Evolutionary conservation across 2,113 vertebrate genomes (phyloP), one percentile per base, ranked within the genome.

Genomic region (Prunella fulvescens): DNA sequence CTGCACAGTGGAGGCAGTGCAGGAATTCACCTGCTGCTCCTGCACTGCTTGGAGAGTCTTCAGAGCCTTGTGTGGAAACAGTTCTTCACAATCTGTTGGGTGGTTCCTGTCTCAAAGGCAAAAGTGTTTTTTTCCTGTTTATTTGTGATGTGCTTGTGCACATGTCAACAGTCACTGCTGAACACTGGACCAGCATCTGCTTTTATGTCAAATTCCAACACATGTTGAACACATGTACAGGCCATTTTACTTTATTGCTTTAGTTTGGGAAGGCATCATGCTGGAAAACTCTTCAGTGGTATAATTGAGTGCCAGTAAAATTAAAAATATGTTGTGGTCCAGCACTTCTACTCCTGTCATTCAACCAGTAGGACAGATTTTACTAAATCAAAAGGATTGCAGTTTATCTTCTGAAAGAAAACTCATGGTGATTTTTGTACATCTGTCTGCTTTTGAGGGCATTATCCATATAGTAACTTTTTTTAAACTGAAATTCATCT

Each of bases 201-300:
- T 37, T n/a, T 28, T n/a, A 15, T 19, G 28, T n/a, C 31, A 48
- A 8, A 19, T 40, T 53, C 45, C 39, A 64, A 6, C 56, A 47
- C 24, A 4, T 9, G 19, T 9, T 60, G 35, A 31, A 45, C 53
- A 40, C 6, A 0, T 39, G n/a, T 20, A 22, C 18, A 7, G 0
- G 1, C 50, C 6, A 5, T 33, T 65, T 74, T 16, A 79, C n/a
- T 22, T 39, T 11, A 51, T 8, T 4, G 7, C 64, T 73, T 50
- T 51, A 11, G 20, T 67, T 29, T 64, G 69, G 54, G 39, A 81
- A 51, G 64, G 47, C 3, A 5, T 69, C 13, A 4, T 6, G 2
- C 31, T 81, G 62, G 64, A 77, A 65, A 4, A 44, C 13, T 72
- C 48, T 60, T 60, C 24, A 40, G 24, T 15, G 44, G 12, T 65